Conservation (phyloP, 1,140 invertebrate species). For the Listronotus bonariensis region DNA sequence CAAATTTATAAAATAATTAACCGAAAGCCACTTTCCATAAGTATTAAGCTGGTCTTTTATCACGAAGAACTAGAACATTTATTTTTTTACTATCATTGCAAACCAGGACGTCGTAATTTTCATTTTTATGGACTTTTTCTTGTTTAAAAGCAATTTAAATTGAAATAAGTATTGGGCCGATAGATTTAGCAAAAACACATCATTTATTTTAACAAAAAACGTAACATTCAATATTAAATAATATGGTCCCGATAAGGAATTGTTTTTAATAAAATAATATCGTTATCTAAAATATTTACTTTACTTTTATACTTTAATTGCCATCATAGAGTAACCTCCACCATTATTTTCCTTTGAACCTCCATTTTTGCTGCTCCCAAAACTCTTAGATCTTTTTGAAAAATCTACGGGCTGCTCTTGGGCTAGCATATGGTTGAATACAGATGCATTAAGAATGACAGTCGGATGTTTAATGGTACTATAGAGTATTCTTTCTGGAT, state of each 20-base stretch:
- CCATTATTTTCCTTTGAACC: neutral
- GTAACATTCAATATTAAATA: neutral
- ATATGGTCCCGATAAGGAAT: slow-evolving; percentile 10
- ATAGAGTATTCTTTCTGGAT: slow-evolving; percentile 59
- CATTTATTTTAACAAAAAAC: neutral
- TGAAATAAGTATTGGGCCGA: no score
- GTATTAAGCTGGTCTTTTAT: no score
- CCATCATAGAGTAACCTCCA: slow-evolving; percentile 16
- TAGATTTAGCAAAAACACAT: neutral
- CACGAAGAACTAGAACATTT: no score
- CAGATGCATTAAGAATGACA: slow-evolving; percentile 46
- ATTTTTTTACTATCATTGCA: no score
- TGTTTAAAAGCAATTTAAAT: no score
- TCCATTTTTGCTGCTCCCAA: slow-evolving; percentile 10
- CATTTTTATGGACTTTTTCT: no score
- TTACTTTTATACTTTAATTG: slow-evolving; percentile 21
- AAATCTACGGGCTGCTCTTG: slow-evolving; percentile 62
- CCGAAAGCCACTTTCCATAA: no score
- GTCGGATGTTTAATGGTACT: slow-evolving; percentile 53
- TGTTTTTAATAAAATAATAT: neutral
- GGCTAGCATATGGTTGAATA: slow-evolving; percentile 37
- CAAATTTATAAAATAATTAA: no score
- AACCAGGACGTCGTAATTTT: no score
- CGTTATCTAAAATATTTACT: neutral
- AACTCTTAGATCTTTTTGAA: slow-evolving; percentile 48